Evolutionary conservation across 2,797 vertebrate genomes (phyloP).

Genomic region (Leucoraja ocellata): DNA sequence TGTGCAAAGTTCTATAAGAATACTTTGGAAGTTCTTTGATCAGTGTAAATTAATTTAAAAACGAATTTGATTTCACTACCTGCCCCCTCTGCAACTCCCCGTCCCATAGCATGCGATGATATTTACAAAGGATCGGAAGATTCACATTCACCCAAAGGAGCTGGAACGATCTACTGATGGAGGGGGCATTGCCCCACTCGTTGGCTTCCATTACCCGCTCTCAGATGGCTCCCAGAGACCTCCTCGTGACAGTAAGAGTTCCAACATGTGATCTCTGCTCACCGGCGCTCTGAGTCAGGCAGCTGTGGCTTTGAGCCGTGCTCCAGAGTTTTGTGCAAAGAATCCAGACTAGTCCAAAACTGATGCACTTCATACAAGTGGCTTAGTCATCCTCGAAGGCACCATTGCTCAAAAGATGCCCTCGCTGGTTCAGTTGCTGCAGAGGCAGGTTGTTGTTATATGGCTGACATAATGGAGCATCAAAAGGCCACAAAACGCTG

Average conservation of each 20-base stretch:
- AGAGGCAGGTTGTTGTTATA: no score
- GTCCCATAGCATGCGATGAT: not conserved
- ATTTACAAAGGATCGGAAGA: conserved; percentile 19
- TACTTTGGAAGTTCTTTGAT: not conserved
- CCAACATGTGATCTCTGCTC: not conserved
- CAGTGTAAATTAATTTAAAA: not conserved
- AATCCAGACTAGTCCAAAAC: not conserved
- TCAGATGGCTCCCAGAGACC: no score
- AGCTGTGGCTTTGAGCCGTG: not conserved
- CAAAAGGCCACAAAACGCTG: no score
- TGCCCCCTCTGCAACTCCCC: no score
- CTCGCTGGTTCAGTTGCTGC: no score
- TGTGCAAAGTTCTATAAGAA: not conserved
- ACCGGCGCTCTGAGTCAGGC: not conserved
- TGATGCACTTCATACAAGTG: no score
- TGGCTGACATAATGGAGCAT: no score
- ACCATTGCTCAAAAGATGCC: no score
- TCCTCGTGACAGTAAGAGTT: not conserved
- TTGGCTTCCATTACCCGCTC: not conserved
- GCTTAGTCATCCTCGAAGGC: no score
- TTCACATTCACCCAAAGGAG: not conserved
- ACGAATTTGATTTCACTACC: not conserved
- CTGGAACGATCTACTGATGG: not conserved
- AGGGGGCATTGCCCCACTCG: no score
- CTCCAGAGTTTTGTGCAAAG: not conserved